Conservation (phyloP, 1,140 invertebrate species). For the Lamellibrachia luymesi region DNA sequence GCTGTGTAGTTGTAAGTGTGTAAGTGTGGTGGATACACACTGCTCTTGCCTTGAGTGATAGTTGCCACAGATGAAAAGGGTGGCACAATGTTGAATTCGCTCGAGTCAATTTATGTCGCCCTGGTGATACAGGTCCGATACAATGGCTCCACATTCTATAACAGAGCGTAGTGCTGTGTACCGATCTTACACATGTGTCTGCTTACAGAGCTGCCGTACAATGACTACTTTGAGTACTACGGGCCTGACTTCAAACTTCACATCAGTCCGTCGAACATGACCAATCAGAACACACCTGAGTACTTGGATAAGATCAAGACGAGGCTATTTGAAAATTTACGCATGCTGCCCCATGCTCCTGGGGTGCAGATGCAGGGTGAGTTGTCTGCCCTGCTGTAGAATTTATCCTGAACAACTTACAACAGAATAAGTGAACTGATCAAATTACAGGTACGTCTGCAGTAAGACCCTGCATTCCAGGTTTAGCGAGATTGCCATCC, state of each 20-base stretch:
- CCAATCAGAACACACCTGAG: constrained; percentile 97
- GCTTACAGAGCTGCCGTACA: constrained; percentile 85
- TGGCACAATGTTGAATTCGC: too few species aligned
- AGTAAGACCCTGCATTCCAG: too few species aligned
- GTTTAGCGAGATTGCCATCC: too few species aligned
- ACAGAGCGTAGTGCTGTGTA: too few species aligned
- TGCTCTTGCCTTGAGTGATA: too few species aligned
- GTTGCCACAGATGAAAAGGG: too few species aligned
- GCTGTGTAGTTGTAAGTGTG: too few species aligned
- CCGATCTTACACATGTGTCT: neutral
- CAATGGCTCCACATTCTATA: too few species aligned
- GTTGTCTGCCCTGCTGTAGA: neutral
- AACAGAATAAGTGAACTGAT: neutral
- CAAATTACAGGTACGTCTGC: neutral
- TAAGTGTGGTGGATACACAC: too few species aligned
- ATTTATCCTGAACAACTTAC: neutral
- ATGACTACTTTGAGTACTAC: constrained; percentile 99
- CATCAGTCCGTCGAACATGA: constrained; percentile 98
- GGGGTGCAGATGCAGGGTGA: constrained; percentile 83
- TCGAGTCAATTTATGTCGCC: too few species aligned
- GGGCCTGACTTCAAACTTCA: constrained; percentile 99
- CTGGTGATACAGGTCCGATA: too few species aligned
- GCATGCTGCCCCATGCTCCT: constrained; percentile 96
- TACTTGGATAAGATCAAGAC: constrained; percentile 97
- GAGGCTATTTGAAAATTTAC: constrained; percentile 90